These are phyloP conservation scores for Scortum barcoo DNA, from an alignment of 2,113 vertebrate species.

Conservation along the genomic window DNA sequence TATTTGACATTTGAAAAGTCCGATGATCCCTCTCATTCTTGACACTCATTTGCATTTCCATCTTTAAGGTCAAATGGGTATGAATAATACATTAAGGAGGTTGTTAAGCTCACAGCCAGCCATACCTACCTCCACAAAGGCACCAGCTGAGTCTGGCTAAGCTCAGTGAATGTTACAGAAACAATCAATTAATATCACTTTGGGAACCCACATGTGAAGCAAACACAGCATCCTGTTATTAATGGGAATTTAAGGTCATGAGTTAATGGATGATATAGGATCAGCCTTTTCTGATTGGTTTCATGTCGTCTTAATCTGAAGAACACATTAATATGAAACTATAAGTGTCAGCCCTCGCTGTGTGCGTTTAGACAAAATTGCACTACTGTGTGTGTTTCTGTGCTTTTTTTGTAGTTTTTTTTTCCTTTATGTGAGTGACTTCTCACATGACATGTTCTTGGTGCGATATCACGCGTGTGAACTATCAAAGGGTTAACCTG, in stretches of 20 bases:
- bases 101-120: conserved; percentile 79
- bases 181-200: conserved; percentile 82
- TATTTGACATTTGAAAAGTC: conserved; percentile 85
- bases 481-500: conserved; percentile 83
- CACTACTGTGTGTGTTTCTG: background rate
- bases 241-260: conserved; percentile 62
- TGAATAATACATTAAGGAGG: conserved; percentile 86
- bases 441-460: background rate
- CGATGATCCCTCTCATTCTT: conserved; percentile 79
- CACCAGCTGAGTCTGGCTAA: conserved; percentile 78
- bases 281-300: conserved; percentile 6
- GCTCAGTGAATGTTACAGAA: conserved; percentile 72
- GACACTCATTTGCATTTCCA: conserved; percentile 81
- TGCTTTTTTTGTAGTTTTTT: background rate
- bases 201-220: conserved; percentile 61
- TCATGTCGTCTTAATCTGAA: background rate
- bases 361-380: background rate
- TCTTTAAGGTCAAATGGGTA: conserved; percentile 84
- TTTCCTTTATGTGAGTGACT: background rate
- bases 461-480: conserved; percentile 55
- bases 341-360: background rate
- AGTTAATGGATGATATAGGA: conserved; percentile 34
- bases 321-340: background rate
- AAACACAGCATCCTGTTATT: conserved; percentile 67
- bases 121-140: conserved; percentile 76